phyloP scores from a whole-genome alignment of 2,797 vertebrate genomes.

The Phrynocephalus vlangalii region DNA sequence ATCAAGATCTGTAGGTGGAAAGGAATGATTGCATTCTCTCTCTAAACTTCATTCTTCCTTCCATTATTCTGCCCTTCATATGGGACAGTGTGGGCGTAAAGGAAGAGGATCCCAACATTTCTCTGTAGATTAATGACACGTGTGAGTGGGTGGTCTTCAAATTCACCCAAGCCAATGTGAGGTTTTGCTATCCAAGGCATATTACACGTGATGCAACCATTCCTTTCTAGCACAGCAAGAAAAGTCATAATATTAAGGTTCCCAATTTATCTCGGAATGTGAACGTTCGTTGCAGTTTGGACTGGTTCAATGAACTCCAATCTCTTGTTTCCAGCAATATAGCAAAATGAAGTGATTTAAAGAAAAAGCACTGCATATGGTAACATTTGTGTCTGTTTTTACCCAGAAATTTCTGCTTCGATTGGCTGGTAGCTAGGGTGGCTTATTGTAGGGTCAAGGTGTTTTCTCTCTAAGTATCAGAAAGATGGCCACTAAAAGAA shows the following conservation, averaged over 20 bases:
- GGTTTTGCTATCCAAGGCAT: not conserved
- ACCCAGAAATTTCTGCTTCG: not conserved
- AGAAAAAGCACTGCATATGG: not conserved
- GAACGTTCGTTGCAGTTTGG: constrained; percentile 23
- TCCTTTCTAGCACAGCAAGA: constrained; percentile 26
- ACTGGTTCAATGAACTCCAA: constrained; percentile 36
- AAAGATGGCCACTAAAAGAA: too few species aligned
- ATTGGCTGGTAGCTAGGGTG: not conserved
- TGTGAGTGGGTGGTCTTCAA: constrained; percentile 12
- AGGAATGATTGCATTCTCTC: not conserved
- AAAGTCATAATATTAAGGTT: constrained; percentile 18
- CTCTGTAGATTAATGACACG: not conserved
- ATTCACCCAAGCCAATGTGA: constrained; percentile 18
- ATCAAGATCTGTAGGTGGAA: constrained; percentile 10
- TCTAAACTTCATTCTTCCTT: constrained; percentile 9
- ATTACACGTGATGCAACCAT: not conserved
- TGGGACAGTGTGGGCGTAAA: constrained; percentile 14
- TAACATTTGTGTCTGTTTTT: not conserved
- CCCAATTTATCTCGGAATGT: constrained; percentile 30
- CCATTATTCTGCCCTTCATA: constrained; percentile 38
- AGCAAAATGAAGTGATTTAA: constrained; percentile 3
- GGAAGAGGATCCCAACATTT: constrained; percentile 25
- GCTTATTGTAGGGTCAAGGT: not conserved
- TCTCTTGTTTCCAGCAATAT: constrained; percentile 21
- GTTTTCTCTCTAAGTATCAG: too few species aligned